Conservation (phyloP, 2,888 invertebrate genomes). For the Meloe dianella region DNA sequence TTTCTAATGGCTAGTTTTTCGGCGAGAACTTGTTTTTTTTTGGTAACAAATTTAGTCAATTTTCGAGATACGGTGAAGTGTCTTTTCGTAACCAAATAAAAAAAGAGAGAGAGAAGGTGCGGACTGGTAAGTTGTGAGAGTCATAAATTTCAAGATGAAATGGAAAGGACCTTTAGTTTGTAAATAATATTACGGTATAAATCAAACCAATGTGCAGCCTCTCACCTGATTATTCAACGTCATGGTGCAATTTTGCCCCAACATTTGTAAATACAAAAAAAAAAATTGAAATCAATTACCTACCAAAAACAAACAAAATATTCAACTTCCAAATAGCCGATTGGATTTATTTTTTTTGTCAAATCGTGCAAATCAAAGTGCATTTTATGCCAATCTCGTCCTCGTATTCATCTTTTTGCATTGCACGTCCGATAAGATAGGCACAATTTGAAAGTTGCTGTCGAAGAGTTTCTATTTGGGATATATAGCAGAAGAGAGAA, state of each 20-base stretch:
- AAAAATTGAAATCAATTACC: background rate
- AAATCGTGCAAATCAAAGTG: background rate
- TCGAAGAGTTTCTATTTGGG: slow-evolving; percentile 14
- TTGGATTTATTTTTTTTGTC: slow-evolving; percentile 4
- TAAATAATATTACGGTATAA: background rate
- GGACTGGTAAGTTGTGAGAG: background rate
- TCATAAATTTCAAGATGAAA: slow-evolving; percentile 4
- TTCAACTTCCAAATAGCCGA: background rate
- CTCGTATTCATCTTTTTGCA: background rate
- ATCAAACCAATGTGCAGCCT: background rate
- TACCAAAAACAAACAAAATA: background rate
- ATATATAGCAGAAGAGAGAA: slow-evolving; percentile 32
- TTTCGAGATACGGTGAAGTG: background rate
- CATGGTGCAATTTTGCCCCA: background rate
- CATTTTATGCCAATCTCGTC: background rate
- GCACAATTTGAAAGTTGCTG: slow-evolving; percentile 20
- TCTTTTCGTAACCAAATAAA: background rate
- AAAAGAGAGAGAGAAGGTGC: background rate
- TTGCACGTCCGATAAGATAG: background rate
- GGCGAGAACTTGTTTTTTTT: background rate
- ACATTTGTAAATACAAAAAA: background rate
- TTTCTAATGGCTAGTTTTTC: background rate
- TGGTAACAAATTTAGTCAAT: background rate
- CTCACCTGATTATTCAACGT: slow-evolving; percentile 8
- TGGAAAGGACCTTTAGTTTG: background rate